These are phyloP conservation scores for Mobula birostris DNA, from an alignment of 2,113 vertebrate genomes.

Conservation along the genomic window DNA sequence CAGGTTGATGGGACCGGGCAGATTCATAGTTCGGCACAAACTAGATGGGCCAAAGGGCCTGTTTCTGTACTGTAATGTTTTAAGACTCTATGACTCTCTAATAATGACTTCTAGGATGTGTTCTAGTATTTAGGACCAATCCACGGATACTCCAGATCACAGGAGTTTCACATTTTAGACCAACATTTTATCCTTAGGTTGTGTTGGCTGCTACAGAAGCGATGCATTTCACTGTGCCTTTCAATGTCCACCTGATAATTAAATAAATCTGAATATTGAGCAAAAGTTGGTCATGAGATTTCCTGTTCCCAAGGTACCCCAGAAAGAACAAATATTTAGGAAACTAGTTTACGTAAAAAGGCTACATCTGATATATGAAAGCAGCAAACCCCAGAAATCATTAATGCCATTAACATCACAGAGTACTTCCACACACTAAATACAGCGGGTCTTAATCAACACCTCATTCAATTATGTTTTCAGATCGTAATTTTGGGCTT, in stretches of 20 bases:
- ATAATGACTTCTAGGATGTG: neutral
- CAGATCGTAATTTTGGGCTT: neutral
- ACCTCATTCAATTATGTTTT: neutral
- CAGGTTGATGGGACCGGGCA: no score
- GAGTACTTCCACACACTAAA: neutral
- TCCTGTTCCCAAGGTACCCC: neutral
- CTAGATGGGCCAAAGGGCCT: no score
- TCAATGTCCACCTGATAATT: no score
- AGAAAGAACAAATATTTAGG: neutral
- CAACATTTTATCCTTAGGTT: no score
- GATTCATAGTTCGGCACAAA: no score
- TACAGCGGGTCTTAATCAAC: neutral
- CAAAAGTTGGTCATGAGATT: neutral
- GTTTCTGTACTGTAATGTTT: no score
- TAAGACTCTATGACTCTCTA: no score
- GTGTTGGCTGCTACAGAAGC: no score
- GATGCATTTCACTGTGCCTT: no score
- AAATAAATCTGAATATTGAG: neutral
- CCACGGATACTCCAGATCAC: neutral
- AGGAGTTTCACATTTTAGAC: neutral
- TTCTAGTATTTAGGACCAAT: neutral
- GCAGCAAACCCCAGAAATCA: neutral
- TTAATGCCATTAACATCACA: neutral
- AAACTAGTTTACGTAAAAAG: neutral
- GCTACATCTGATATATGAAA: neutral